Evolutionary conservation across 2,797 vertebrate species (phyloP), one percentile per base, ranked within the genome.

Genomic region (Phrynocephalus guinanensis): DNA sequence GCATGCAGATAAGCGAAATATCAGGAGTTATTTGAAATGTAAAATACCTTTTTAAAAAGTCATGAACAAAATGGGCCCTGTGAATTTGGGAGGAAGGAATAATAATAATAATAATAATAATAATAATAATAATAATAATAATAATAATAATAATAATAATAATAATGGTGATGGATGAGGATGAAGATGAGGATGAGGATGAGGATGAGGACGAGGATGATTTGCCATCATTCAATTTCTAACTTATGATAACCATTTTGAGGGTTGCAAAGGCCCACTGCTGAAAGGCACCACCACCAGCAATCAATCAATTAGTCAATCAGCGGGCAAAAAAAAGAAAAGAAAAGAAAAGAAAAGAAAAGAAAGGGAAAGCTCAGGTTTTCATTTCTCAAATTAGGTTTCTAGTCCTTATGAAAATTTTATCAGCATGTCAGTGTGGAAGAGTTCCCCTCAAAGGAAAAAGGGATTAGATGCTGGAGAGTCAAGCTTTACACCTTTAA

Each of bases 1-100:
- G 86, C 91, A 86, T 86, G 91, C 90, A 96, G 94, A 95, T 91
- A 96, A 94, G 94, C 85, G 86, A 95, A 84, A 90, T 93, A 93
- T 93, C 95, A 94, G 90, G 89, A 95, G 82, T 91, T 94, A 92
- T 94, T 95, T 95, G 95, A 95, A 95, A 95, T 94, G 90, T 92
- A 95, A 95, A 94, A 86, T 93, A 95, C 92, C 92, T 92, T 83
- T 82, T 75, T 90, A 91, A 91, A 87, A 92, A 93, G 92, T 93
- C 89, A 87, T 91, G 85, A 91, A 66, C 94, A 88, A 85, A 94
- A 92, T 89, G 72, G 75, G 28, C 15, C 26, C 68, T n/a, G 22
- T 79, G 85, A 56, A 82, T 66, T 85, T 66, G 83, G 68, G 82
- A 15, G 86, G 76, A 26, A 78, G 38, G 84, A 82, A 75, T 5